These are phyloP conservation scores for Arizona elegans DNA, from an alignment of 2,113 vertebrate species.

Conservation along the genomic window DNA sequence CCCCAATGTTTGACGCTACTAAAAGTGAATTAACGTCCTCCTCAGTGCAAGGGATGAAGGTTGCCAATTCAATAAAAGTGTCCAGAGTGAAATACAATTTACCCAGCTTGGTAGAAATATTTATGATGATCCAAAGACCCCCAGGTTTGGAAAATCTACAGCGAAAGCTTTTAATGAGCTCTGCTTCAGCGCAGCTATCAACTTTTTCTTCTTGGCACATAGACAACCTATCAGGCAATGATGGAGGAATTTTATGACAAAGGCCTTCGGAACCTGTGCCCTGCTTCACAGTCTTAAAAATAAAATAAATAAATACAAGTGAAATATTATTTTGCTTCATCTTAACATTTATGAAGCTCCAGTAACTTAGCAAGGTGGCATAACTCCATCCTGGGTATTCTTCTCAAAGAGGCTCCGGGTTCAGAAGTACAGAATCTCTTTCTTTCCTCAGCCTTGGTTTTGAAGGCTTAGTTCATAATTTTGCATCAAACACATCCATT, in stretches of 20 bases:
- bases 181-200: background rate
- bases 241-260: background rate
- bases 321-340: background rate
- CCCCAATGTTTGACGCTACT: background rate
- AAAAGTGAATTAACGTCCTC: background rate
- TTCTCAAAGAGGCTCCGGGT: background rate
- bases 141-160: background rate
- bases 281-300: background rate
- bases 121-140: background rate
- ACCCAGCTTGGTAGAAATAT: background rate
- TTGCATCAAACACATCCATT: background rate
- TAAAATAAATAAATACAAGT: background rate
- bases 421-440: background rate
- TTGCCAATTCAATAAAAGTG: background rate
- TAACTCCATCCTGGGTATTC: background rate
- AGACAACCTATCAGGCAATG: background rate
- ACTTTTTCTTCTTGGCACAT: background rate
- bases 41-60: background rate
- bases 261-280: background rate
- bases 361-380: background rate
- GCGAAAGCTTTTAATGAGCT: background rate
- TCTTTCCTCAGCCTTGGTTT: background rate
- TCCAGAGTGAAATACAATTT: background rate
- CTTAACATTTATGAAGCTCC: background rate
- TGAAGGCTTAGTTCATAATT: background rate